phyloP scores from a whole-genome alignment of 2,797 vertebrate genomes.

The Intellagama lesueurii region DNA sequence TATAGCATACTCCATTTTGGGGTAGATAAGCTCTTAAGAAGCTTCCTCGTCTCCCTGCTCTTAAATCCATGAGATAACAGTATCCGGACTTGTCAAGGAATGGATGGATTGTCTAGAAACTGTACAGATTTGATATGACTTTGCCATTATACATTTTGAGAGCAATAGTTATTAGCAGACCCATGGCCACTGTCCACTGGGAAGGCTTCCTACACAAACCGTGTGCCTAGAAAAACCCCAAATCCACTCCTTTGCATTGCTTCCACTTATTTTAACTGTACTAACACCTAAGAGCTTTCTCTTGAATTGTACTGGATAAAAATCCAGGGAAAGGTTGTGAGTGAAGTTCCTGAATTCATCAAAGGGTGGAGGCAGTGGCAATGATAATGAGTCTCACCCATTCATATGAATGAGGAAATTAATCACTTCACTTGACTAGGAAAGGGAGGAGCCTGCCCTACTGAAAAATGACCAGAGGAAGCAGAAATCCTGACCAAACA shows the following conservation, averaged over 20 bases:
- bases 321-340: not conserved
- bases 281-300: not conserved
- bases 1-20: not conserved
- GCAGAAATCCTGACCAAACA: not conserved
- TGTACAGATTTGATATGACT: not conserved
- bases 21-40: constrained; percentile 48
- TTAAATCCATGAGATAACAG: constrained; percentile 11
- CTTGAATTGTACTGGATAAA: not conserved
- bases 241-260: not conserved
- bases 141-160: not conserved
- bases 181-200: not conserved
- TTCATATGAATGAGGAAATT: not conserved
- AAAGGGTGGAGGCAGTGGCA: not conserved
- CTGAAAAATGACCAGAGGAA: too few species aligned
- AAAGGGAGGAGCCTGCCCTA: not conserved
- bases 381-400: not conserved
- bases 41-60: constrained; percentile 31
- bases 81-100: not conserved
- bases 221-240: not conserved
- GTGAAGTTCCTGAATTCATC: not conserved
- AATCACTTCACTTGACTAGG: not conserved
- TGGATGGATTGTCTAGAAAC: not conserved
- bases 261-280: not conserved
- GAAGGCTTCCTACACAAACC: not conserved
- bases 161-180: not conserved